A percentile compares a stretch with the other conserved stretches of the same genome.
Evolutionary conservation across 2,888 invertebrate genomes (phyloP).

Genomic region (Trichopoda pennipes): DNA sequence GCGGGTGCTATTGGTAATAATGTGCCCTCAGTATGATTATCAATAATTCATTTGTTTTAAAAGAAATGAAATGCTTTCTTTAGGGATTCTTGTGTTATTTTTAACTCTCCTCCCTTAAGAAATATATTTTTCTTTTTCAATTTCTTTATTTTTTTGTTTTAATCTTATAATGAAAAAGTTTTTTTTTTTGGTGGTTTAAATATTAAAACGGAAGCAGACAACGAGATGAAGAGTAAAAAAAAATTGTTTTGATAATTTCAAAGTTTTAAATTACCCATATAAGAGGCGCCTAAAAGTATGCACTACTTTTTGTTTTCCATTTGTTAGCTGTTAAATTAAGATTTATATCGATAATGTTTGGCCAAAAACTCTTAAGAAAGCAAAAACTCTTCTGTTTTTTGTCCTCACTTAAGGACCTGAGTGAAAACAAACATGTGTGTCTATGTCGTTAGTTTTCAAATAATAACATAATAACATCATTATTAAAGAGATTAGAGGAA

Average conservation of each 20-base stretch:
- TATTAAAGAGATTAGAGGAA: neutral
- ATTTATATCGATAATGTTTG: slow-evolving; percentile 56
- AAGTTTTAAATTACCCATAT: slow-evolving; percentile 64
- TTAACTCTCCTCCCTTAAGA: neutral
- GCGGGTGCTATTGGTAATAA: slow-evolving; percentile 41
- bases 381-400: neutral
- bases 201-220: slow-evolving; percentile 44
- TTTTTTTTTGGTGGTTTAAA: neutral
- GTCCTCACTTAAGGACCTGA: neutral
- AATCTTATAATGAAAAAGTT: slow-evolving; percentile 10
- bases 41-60: slow-evolving; percentile 68
- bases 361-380: neutral
- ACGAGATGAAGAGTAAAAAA: slow-evolving; percentile 23
- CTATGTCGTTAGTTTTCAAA: slow-evolving; percentile 12
- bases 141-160: neutral
- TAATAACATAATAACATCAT: slow-evolving; percentile 12
- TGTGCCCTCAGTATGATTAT: slow-evolving; percentile 67
- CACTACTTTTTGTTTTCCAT: slow-evolving; percentile 41
- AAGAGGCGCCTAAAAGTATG: slow-evolving; percentile 65
- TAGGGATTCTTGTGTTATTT: slow-evolving; percentile 43
- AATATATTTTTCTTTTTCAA: too few species aligned
- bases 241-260: slow-evolving; percentile 61
- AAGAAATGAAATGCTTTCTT: slow-evolving; percentile 55
- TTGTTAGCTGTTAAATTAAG: slow-evolving; percentile 41
- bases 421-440: neutral